Conservation (phyloP, 1,140 invertebrate species). For the Polypedilum vanderplanki region DNA sequence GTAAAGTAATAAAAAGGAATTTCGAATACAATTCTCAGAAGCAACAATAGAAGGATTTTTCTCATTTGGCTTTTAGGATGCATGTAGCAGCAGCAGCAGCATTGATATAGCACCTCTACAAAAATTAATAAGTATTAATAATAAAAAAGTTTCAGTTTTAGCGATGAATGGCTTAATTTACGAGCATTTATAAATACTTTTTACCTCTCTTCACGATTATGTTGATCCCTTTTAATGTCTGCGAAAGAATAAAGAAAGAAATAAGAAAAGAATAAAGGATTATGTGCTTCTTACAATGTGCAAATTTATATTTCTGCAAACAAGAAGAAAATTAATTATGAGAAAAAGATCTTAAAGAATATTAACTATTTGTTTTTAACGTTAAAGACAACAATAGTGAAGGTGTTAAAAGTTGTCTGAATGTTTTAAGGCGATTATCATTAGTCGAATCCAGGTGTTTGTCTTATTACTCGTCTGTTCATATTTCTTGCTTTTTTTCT, state of each 20-base stretch:
- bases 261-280: background rate
- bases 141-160: background rate
- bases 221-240: background rate
- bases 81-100: background rate
- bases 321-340: slow-evolving; percentile 22
- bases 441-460: background rate
- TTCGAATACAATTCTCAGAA: slow-evolving; percentile 1
- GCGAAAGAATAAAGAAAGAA: background rate
- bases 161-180: slow-evolving; percentile 12
- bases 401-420: slow-evolving; percentile 15
- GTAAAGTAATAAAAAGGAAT: slow-evolving; percentile 17
- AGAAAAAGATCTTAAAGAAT: background rate
- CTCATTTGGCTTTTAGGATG: background rate
- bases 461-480: background rate
- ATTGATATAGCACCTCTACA: too few species aligned
- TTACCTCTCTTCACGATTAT: background rate
- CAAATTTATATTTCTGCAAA: background rate
- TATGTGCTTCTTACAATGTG: background rate
- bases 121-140: too few species aligned
- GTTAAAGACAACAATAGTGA: background rate
- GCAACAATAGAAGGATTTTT: slow-evolving; percentile 1
- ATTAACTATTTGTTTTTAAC: slow-evolving; percentile 23
- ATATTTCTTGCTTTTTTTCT: background rate
- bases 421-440: background rate
- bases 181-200: background rate